phyloP scores from a whole-genome alignment of 1,140 invertebrate genomes.

The Zophobas morio region DNA sequence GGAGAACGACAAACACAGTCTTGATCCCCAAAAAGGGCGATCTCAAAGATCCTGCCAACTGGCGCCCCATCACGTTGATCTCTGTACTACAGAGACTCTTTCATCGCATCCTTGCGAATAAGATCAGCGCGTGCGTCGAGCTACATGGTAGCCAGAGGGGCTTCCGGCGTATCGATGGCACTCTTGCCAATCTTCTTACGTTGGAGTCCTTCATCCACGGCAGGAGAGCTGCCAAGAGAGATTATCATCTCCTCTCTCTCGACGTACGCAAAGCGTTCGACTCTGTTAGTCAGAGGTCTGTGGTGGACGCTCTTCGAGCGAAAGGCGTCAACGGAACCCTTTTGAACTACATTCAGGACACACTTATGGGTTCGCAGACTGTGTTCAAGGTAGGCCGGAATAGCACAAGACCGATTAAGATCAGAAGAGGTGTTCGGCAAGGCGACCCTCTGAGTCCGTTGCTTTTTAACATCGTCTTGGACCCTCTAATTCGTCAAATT shows the following conservation, averaged over 20 bases:
- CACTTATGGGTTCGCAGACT: conserved; percentile 25
- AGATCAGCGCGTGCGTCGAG: background rate
- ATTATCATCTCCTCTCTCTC: no score
- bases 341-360: no score
- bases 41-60: conserved; percentile 11
- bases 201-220: no score
- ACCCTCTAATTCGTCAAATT: conserved; percentile 61
- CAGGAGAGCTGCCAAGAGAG: no score
- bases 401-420: conserved; percentile 52
- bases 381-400: conserved; percentile 45
- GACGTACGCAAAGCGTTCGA: no score
- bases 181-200: no score
- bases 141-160: background rate
- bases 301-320: no score
- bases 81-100: background rate
- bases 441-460: conserved; percentile 69
- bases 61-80: conserved; percentile 3
- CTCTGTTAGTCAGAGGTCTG: no score
- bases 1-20: conserved; percentile 2
- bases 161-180: no score
- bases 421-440: conserved; percentile 68
- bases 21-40: conserved; percentile 12
- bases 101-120: background rate
- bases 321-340: no score
- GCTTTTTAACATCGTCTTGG: conserved; percentile 69